Base-by-base conservation (phyloP, 2,113 vertebrate species). In the Dascyllus trimaculatus region DNA sequence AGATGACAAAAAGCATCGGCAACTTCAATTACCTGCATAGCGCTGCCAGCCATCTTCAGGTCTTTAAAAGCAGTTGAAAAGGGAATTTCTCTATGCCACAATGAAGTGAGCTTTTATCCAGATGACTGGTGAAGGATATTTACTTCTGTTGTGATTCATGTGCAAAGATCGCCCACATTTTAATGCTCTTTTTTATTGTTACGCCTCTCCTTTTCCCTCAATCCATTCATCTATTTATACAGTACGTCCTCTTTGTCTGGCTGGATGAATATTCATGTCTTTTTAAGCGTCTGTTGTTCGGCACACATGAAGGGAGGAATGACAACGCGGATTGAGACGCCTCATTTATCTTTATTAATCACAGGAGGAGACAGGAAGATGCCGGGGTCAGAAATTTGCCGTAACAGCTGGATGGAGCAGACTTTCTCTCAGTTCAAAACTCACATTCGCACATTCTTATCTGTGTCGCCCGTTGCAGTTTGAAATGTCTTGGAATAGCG, bases 291-390 rank as follows among this genome's bases (percentile, higher is more conserved):
- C 46, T 61, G 62, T 61, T 83, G 58, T 68, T 88, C 79, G 52
- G 64, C 38, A 45, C 25, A 77, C 51, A 72, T 65, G 38, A 75
- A 72, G 48, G n/a, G 51, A 81, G 24, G 43, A 69, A 61, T 52
- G 78, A 65, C 40, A 58, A 32, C 48, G 26, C 9, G 7, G 26
- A 51, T 54, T 48, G 57, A 60, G 21, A 89, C 72, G 88, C 71
- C 86, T 90, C 72, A 84, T 93, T 92, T 81, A 75, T 91, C 86
- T 91, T 91, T 77, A 90, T 92, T 92, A 93, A 90, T 91, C 84
- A 86, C 80, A 71, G 61, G 51, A 32, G 5, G 57, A 77, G 58
- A 66, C 0, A 5, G 63, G 3, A 14, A 43, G 15, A 53, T 35
- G 17, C n/a, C 21, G 22, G 58, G 48, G 60, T 74, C 73, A 72